phyloP scores from a whole-genome alignment of 2,888 invertebrate genomes.

The Stenchaetothrips biformis region DNA sequence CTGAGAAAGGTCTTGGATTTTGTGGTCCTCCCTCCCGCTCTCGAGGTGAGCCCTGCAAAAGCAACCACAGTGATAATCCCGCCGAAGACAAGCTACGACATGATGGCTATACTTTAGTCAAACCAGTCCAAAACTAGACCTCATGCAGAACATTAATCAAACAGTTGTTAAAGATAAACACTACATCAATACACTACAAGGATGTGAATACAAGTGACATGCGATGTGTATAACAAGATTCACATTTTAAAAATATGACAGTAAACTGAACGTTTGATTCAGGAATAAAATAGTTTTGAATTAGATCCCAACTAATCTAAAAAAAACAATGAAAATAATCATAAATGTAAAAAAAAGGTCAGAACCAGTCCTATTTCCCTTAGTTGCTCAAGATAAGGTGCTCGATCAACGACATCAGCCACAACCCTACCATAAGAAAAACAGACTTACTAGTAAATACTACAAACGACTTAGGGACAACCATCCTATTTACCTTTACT shows the following conservation, averaged over 20 bases:
- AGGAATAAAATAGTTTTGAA: too few relatives aligned
- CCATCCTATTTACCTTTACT: neutral
- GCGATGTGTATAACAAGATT: neutral
- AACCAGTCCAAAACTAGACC: neutral
- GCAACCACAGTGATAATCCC: neutral
- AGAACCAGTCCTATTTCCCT: too few relatives aligned
- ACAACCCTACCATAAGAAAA: too few relatives aligned
- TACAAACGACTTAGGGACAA: neutral
- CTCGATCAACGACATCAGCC: too few relatives aligned
- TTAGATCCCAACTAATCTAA: too few relatives aligned
- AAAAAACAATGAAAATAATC: too few relatives aligned
- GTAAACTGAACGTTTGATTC: too few relatives aligned
- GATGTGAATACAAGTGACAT: neutral
- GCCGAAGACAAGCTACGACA: too few relatives aligned
- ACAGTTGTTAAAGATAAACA: neutral
- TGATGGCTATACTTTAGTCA: neutral
- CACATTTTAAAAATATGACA: too few relatives aligned
- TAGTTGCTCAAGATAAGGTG: too few relatives aligned
- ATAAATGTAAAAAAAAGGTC: too few relatives aligned
- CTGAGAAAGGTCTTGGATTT: neutral
- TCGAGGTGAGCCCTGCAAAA: slow-evolving; percentile 8
- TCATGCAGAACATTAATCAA: neutral
- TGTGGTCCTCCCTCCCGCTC: neutral
- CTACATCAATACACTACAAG: neutral
- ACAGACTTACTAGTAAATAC: neutral